Conservation (phyloP, 2,888 invertebrate genomes). For the Chymomyza amoena region DNA sequence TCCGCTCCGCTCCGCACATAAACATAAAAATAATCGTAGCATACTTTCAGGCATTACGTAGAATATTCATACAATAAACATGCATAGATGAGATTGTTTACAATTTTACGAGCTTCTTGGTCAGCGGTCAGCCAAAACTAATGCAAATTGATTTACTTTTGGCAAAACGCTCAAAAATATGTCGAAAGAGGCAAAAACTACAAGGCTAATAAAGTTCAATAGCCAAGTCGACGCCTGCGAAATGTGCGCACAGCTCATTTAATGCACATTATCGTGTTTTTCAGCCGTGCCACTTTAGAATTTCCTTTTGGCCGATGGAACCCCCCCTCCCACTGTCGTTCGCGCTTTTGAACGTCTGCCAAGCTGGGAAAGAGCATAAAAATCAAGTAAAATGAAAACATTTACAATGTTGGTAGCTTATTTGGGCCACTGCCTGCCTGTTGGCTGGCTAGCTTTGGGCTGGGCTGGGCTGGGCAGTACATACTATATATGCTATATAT, state of each 20-base stretch:
- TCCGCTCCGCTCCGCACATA: background rate
- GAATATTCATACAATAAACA: background rate
- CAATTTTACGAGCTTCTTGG: constrained; percentile 1
- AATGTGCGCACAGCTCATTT: constrained; percentile 72
- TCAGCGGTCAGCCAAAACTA: constrained; percentile 5
- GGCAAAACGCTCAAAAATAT: constrained; percentile 1
- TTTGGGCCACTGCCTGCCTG: background rate
- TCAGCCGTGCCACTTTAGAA: constrained; percentile 8
- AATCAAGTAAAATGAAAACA: constrained; percentile 61
- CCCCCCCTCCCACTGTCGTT: constrained; percentile 16
- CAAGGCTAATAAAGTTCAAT: constrained; percentile 69
- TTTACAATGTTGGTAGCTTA: constrained; percentile 44
- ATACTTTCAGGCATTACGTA: background rate
- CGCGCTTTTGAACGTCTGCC: constrained; percentile 58
- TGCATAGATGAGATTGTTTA: background rate
- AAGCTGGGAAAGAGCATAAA: constrained; percentile 23
- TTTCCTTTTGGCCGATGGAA: constrained; percentile 6
- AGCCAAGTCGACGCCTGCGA: constrained; percentile 66
- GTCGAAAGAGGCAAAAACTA: constrained; percentile 13
- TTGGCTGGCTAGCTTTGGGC: too few relatives aligned
- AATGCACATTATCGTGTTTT: constrained; percentile 69
- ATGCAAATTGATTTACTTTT: constrained; percentile 3
- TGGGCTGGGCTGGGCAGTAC: background rate
- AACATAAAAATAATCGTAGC: background rate
- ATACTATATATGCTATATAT: background rate